A percentile compares a stretch with the other conserved stretches of the same genome.
Evolutionary conservation across 2,113 vertebrate species (phyloP).

Genomic region (Monopterus albus): DNA sequence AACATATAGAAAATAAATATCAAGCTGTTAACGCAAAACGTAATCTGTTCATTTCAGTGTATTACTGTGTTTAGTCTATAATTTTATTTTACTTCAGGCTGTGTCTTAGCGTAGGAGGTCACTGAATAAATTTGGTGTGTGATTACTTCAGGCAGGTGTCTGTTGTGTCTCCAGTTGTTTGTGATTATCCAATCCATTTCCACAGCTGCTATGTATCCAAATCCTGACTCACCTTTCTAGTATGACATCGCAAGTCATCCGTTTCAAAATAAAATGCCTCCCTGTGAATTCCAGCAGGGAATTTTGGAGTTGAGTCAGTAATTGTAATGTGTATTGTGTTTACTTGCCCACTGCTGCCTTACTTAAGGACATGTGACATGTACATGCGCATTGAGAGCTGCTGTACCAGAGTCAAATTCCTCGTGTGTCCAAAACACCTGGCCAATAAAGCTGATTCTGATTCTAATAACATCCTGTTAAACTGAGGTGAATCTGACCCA

Average conservation of each 20-base stretch:
- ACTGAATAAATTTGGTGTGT: background rate
- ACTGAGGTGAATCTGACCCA: background rate
- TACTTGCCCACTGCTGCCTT: no score
- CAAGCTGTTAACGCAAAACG: background rate
- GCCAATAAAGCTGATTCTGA: no score
- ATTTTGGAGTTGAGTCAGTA: conserved; percentile 34
- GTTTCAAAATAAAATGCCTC: conserved; percentile 30
- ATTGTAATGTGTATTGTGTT: conserved; percentile 8
- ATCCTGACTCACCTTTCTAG: conserved; percentile 43
- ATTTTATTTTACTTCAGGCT: no score
- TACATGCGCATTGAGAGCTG: no score
- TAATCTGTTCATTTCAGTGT: no score
- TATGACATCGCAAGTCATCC: conserved; percentile 38
- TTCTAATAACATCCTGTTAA: conserved; percentile 1
- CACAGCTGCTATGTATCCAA: conserved; percentile 49
- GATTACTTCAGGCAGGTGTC: background rate
- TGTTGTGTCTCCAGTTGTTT: conserved; percentile 36
- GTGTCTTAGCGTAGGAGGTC: background rate
- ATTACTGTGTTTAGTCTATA: no score
- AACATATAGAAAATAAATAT: background rate
- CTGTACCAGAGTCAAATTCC: no score
- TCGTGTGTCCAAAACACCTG: no score
- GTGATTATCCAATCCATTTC: conserved; percentile 36
- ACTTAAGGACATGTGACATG: no score
- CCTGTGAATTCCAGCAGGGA: conserved; percentile 21